A percentile compares a stretch with the other conserved stretches of the same genome.
Conservation (phyloP, 2,888 invertebrate species). For the Bombylius discolor region DNA sequence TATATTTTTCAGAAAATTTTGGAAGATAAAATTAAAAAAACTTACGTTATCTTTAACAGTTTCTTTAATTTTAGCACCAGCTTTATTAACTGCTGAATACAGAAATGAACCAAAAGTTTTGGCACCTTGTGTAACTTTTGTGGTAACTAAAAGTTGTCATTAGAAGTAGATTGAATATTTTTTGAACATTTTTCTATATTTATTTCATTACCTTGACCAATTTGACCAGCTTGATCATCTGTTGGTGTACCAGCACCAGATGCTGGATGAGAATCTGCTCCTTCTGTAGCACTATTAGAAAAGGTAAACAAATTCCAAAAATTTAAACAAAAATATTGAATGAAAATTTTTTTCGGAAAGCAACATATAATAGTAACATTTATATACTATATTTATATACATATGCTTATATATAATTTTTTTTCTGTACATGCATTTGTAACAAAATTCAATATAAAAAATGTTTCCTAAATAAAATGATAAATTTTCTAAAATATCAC, state of each 20-base stretch:
- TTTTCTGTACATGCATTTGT: too few relatives aligned
- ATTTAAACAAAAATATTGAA: too few relatives aligned
- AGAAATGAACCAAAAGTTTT: slow-evolving; percentile 86
- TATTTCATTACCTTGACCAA: slow-evolving; percentile 52
- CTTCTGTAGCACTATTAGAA: slow-evolving; percentile 66
- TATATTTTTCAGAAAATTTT: too few relatives aligned
- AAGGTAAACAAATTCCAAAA: not conserved
- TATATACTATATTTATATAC: too few relatives aligned
- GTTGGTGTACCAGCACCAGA: slow-evolving; percentile 66
- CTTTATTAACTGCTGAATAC: slow-evolving; percentile 91
- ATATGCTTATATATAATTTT: too few relatives aligned
- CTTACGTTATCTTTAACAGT: slow-evolving; percentile 92
- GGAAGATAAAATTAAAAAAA: slow-evolving; percentile 17
- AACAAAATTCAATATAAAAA: too few relatives aligned
- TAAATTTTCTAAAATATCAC: too few relatives aligned
- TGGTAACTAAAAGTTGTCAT: slow-evolving; percentile 50
- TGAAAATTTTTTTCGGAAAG: too few relatives aligned
- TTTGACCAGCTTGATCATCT: slow-evolving; percentile 65
- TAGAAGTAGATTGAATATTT: not conserved
- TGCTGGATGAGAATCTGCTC: slow-evolving; percentile 76
- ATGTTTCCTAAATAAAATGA: too few relatives aligned
- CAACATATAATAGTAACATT: too few relatives aligned
- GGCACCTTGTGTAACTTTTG: slow-evolving; percentile 78
- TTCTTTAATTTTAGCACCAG: slow-evolving; percentile 91
- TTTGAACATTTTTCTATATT: slow-evolving; percentile 25